Evolutionary conservation across 2,113 vertebrate genomes (phyloP), one percentile per base, ranked within the genome.

Genomic region (Forbesichthys agassizii): DNA sequence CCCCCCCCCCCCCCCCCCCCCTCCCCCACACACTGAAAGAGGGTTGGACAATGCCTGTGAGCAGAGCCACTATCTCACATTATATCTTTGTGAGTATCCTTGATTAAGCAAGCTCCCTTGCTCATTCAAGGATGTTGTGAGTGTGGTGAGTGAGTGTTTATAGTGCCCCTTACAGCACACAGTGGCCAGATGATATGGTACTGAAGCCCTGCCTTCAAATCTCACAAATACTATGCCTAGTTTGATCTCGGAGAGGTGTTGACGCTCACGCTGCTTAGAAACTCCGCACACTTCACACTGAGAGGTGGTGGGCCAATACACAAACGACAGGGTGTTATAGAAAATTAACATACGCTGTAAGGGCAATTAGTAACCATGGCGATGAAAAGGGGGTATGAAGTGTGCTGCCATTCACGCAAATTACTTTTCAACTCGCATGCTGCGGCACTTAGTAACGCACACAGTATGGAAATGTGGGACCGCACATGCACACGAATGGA

Each of bases 321-420:
- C 63, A 73, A 61, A 42, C 57, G 64, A 73, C 36, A 48, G 33
- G 64, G 66, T 78, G 68, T 56, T 18, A 11, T 8, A 48, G 13
- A 62, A 62, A 14, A 62, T 13, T 74, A 69, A 73, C 60, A 74
- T 69, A n/a, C 65, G 48, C 52, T 27, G 53, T 74, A 68, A 83
- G 36, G 61, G 73, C 77, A 83, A 86, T 88, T 86, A 84, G 81
- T 76, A 78, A 73, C 77, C 78, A 87, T 77, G 69, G 75, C 51
- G 72, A 86, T 70, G 58, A 83, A 77, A 76, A 52, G 64, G 27
- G 42, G 54, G 16, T 46, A 62, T 57, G 20, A 68, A 68, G 64
- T 20, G 52, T 59, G 58, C 48, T 12, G 59, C 9, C 69, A 74
- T 75, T 73, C 48, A 75, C 55, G 69, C 20, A 75, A 75, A 79